A percentile compares a stretch with the other conserved stretches of the same genome.
Evolutionary conservation across 1,140 invertebrate genomes (phyloP).

Genomic region (Oppia nitens): DNA sequence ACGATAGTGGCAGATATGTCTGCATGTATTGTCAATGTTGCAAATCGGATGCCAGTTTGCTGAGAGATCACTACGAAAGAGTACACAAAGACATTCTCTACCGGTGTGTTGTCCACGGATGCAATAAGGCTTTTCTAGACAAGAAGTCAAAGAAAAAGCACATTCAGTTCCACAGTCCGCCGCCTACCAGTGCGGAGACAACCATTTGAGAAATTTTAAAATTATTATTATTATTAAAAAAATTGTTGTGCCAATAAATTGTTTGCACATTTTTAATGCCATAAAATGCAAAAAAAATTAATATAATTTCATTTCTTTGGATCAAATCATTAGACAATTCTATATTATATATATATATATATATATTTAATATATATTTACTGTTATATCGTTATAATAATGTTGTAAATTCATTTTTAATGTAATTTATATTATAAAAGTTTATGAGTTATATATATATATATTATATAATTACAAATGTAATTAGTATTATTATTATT

Average conservation of each 20-base stretch:
- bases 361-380: too few species aligned
- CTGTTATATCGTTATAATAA: too few species aligned
- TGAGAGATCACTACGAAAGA: conserved; percentile 48
- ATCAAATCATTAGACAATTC: too few species aligned
- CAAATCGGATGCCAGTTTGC: conserved; percentile 38
- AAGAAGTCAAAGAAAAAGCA: not conserved
- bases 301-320: too few species aligned
- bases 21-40: conserved; percentile 45
- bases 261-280: not conserved
- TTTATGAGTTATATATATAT: too few species aligned
- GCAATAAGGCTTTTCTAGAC: conserved; percentile 50
- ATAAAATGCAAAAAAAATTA: too few species aligned
- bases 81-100: conserved; percentile 34
- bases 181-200: not conserved
- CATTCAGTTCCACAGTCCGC: not conserved
- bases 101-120: conserved; percentile 39
- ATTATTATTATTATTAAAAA: not conserved
- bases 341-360: too few species aligned
- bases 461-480: too few species aligned
- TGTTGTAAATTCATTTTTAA: too few species aligned
- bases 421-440: too few species aligned
- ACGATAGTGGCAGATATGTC: conserved; percentile 40
- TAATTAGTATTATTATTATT: too few species aligned
- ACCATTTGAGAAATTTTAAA: not conserved
- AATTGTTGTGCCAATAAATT: not conserved